phyloP scores from a whole-genome alignment of 2,888 invertebrate genomes.

The Pheosia tremula region DNA sequence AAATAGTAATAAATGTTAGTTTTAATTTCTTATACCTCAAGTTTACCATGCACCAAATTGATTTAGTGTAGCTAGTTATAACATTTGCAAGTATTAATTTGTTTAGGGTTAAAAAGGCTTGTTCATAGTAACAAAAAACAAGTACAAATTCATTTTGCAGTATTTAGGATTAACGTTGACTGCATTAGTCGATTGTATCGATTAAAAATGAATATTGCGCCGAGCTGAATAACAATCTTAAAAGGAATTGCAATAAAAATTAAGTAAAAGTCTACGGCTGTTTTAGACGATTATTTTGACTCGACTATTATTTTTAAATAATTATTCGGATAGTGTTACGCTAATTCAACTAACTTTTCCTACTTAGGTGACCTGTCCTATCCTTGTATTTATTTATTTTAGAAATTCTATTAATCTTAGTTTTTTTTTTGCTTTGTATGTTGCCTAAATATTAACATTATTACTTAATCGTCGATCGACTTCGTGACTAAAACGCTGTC shows the following conservation, averaged over 20 bases:
- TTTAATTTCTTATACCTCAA: conserved; percentile 74
- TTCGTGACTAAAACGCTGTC: conserved; percentile 45
- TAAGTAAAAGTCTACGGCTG: background rate
- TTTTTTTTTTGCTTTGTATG: conserved; percentile 75
- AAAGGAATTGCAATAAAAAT: background rate
- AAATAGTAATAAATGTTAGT: conserved; percentile 35
- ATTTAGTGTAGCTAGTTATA: conserved; percentile 68
- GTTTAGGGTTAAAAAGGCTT: conserved; percentile 47
- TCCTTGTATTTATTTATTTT: conserved; percentile 74
- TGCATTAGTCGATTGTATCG: conserved; percentile 20
- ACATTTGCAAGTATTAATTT: conserved; percentile 70
- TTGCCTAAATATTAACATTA: conserved; percentile 66
- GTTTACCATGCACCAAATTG: conserved; percentile 83
- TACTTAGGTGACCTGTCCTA: conserved; percentile 63
- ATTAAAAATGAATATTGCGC: background rate
- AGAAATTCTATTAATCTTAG: conserved; percentile 66
- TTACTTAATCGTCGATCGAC: conserved; percentile 37
- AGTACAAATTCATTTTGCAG: conserved; percentile 38
- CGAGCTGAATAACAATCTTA: background rate
- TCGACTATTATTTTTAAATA: background rate
- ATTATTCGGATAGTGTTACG: background rate
- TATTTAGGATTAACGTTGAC: conserved; percentile 29
- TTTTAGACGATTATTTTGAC: background rate
- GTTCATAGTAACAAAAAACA: conserved; percentile 46
- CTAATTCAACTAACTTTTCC: conserved; percentile 55